Conservation (phyloP, 1,140 invertebrate species). For the Drosophila kohkoa region DNA sequence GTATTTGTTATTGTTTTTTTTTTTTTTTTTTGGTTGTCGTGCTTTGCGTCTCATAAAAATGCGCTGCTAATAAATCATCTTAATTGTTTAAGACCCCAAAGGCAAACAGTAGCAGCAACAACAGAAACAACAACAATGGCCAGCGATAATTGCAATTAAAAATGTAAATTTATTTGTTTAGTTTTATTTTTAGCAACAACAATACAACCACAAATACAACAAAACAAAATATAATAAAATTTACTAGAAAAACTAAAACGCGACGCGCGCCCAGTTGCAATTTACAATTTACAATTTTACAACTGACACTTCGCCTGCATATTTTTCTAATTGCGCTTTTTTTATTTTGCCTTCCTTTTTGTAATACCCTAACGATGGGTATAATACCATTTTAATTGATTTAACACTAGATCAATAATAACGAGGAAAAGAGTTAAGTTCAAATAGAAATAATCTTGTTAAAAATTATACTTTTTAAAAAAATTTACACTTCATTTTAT, state of each 20-base stretch:
- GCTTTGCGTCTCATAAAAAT: conserved; percentile 73
- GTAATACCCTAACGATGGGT: neutral
- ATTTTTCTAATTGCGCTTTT: conserved; percentile 67
- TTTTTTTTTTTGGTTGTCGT: conserved; percentile 33
- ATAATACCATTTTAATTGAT: neutral
- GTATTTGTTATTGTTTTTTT: conserved; percentile 43
- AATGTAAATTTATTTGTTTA: conserved; percentile 78
- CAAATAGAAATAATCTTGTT: too few relatives aligned
- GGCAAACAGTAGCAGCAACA: conserved; percentile 69
- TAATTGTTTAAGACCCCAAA: conserved; percentile 77
- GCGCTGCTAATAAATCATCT: conserved; percentile 77
- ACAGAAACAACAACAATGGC: conserved; percentile 62
- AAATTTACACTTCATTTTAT: too few relatives aligned
- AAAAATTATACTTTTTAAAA: too few relatives aligned
- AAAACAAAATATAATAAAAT: conserved; percentile 26
- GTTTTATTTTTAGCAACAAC: conserved; percentile 76
- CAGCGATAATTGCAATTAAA: conserved; percentile 80
- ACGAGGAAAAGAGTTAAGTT: too few relatives aligned
- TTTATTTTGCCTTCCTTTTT: conserved; percentile 38
- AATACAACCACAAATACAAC: conserved; percentile 25
- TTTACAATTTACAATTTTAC: conserved; percentile 72
- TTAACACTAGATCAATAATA: neutral
- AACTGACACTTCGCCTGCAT: conserved; percentile 70
- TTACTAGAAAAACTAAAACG: conserved; percentile 46
- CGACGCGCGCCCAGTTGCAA: conserved; percentile 75